Evolutionary conservation across 2,888 invertebrate genomes (phyloP).

Genomic region (Patella ulyssiponensis): DNA sequence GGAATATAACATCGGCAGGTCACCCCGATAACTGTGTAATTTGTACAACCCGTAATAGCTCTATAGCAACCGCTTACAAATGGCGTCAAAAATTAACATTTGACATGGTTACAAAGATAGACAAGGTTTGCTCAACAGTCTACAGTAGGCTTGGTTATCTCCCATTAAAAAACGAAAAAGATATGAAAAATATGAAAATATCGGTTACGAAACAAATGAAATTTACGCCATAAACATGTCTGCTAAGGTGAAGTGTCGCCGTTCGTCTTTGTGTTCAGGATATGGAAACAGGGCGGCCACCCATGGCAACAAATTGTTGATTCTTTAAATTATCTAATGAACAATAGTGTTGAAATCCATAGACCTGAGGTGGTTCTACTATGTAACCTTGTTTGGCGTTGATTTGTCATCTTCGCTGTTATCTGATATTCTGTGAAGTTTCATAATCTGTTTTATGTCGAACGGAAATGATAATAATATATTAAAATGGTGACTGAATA

Average conservation of each 20-base stretch:
- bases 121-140: not conserved
- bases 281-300: too few species aligned
- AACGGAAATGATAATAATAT: too few species aligned
- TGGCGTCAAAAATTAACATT: slow-evolving; percentile 16
- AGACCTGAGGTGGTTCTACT: too few species aligned
- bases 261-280: too few species aligned
- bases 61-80: slow-evolving; percentile 25
- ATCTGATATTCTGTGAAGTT: too few species aligned
- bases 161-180: not conserved
- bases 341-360: too few species aligned
- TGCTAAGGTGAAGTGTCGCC: not conserved
- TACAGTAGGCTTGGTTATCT: not conserved
- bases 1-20: slow-evolving; percentile 30
- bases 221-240: not conserved
- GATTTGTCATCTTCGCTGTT: too few species aligned
- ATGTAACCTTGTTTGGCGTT: too few species aligned
- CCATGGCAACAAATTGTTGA: too few species aligned
- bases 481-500: too few species aligned
- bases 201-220: not conserved
- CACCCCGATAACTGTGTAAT: slow-evolving; percentile 9
- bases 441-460: too few species aligned
- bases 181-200: not conserved
- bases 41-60: slow-evolving; percentile 23
- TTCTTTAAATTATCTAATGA: too few species aligned
- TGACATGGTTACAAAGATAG: not conserved